Conservation (phyloP, 2,888 invertebrate species). For the Pandemis heparana region DNA sequence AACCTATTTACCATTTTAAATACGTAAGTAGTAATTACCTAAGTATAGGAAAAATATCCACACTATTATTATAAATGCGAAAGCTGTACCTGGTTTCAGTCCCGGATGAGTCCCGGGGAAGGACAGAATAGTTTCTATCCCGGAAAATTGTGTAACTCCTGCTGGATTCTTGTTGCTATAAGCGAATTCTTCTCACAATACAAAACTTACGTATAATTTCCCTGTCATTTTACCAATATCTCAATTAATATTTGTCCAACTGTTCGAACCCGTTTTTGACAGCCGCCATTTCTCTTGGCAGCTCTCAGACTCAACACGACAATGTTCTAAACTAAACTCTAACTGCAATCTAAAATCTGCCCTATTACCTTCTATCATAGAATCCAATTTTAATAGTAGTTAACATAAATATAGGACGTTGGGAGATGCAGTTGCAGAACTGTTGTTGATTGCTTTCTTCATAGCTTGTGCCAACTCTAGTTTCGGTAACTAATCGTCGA, state of each 20-base stretch:
- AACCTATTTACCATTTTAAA: no score
- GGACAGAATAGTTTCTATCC: no score
- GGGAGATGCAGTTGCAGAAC: neutral
- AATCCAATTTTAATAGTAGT: neutral
- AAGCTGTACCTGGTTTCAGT: no score
- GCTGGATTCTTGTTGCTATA: no score
- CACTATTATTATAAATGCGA: no score
- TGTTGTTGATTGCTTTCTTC: slow-evolving; percentile 10
- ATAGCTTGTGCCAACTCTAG: neutral
- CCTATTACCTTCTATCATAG: neutral
- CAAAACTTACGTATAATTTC: neutral
- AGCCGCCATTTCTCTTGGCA: slow-evolving; percentile 3
- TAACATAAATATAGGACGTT: neutral
- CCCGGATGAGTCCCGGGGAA: no score
- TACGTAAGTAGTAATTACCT: no score
- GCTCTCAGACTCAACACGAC: neutral
- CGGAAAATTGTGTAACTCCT: no score
- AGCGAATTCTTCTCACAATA: no score
- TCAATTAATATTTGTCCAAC: slow-evolving; percentile 14
- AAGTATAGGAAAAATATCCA: no score
- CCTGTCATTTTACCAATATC: neutral
- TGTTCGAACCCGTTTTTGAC: neutral
- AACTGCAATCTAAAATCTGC: neutral
- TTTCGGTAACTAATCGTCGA: neutral
- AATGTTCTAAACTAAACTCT: neutral